Evolutionary conservation across 53 echinoderm and acorn worm species (phyloP).

Genomic region (Stichopus horrens): DNA sequence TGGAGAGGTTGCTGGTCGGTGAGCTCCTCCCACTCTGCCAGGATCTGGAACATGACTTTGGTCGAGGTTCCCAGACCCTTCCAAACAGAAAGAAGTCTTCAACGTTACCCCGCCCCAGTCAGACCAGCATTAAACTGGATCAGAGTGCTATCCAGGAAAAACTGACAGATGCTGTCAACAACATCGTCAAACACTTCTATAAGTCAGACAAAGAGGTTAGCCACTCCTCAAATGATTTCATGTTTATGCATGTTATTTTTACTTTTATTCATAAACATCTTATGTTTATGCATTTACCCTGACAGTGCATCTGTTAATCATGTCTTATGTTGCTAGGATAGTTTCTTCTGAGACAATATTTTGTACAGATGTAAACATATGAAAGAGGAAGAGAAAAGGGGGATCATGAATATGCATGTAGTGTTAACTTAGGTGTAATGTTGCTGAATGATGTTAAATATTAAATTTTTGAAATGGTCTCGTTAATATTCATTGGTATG

Average conservation of each 20-base stretch:
- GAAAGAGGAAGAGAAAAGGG: conserved; percentile 93
- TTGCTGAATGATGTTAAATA: too few relatives aligned
- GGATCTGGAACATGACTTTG: conserved; percentile 72
- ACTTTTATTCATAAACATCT: neutral
- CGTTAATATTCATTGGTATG: too few relatives aligned
- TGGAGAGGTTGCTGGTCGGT: conserved; percentile 87
- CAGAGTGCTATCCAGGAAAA: conserved; percentile 89
- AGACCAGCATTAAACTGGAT: conserved; percentile 64
- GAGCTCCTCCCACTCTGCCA: conserved; percentile 71
- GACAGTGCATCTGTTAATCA: neutral
- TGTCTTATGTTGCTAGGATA: neutral
- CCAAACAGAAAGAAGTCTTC: conserved; percentile 58
- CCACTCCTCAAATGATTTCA: neutral
- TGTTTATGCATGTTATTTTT: neutral
- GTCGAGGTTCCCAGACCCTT: conserved; percentile 73
- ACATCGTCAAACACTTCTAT: conserved; percentile 99
- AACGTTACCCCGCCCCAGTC: conserved; percentile 36
- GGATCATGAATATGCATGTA: conserved; percentile 51
- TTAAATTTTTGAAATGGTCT: too few relatives aligned
- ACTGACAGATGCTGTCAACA: conserved; percentile 95
- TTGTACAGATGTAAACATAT: conserved; percentile 94
- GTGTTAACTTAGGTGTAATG: neutral
- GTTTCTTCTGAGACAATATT: conserved; percentile 58
- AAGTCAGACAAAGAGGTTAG: conserved; percentile 97
- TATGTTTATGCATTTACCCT: neutral